Percentiles rank a stretch among this genome's conserved stretches.
These are phyloP conservation scores for Syndactyla subalaris DNA, from an alignment of 2,797 vertebrate species.

Conservation along the genomic window DNA sequence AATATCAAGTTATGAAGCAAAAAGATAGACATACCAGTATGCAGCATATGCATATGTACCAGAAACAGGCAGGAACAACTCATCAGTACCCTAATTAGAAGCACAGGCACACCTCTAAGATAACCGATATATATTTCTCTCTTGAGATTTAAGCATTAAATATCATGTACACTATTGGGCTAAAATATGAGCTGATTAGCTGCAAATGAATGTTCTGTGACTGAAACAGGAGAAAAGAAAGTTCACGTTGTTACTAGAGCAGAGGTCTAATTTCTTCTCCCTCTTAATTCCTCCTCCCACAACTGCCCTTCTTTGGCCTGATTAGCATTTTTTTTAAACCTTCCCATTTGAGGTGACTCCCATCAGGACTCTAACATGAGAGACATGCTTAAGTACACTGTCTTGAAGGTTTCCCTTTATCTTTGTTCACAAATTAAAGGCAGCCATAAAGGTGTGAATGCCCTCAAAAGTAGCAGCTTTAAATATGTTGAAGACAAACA, in stretches of 20 bases:
- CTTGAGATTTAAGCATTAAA: conserved; percentile 24
- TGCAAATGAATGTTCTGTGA: conserved; percentile 8
- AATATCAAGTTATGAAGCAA: background rate
- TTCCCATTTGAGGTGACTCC: background rate
- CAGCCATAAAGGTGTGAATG: background rate
- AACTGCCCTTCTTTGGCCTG: conserved; percentile 48
- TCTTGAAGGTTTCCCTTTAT: background rate
- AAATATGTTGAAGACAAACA: background rate
- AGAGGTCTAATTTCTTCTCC: conserved; percentile 40
- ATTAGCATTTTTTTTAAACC: conserved; percentile 24
- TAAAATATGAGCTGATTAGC: conserved; percentile 35
- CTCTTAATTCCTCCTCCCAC: background rate
- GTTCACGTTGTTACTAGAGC: background rate
- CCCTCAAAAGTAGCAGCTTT: background rate
- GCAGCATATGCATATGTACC: background rate
- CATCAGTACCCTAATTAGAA: conserved; percentile 21
- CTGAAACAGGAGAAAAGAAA: conserved; percentile 20
- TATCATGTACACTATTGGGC: background rate
- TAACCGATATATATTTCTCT: background rate
- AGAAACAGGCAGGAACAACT: background rate
- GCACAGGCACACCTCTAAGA: background rate
- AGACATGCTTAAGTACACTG: background rate
- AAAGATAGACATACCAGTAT: background rate
- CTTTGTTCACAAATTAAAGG: background rate
- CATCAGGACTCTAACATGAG: background rate